Base-by-base conservation (phyloP, 2,797 vertebrate genomes). In the Malurus splendens region DNA sequence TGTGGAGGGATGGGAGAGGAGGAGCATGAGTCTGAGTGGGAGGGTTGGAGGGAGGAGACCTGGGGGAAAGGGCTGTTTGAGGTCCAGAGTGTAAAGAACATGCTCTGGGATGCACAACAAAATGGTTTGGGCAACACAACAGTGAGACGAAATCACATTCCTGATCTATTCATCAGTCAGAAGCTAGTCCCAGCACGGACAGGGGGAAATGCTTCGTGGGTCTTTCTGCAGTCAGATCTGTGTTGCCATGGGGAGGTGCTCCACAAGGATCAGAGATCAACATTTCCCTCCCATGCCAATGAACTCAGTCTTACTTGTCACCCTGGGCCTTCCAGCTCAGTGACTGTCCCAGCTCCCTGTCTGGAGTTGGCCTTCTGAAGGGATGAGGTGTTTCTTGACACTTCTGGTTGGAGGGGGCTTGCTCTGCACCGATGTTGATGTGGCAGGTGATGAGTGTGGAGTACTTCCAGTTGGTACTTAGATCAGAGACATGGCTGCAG, bases 111-210 rank as follows among this genome's bases (percentile, higher is more conserved):
- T 57, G 32, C 51, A 22, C 30, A 74, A 20, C n/a, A 57, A 27
- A 82, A 82, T 38, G 20, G 4, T 67, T 32, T 87, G n/a, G 47
- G 47, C 28, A 54, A 44, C 1, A 2, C 8, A 7, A 13, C 54
- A 59, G 32, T 14, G 32, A 80, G 32, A 79, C 14, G 27, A 89
- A 71, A 54, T 60, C 14, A 11, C 45, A 23, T 42, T 66, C 12
- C 39, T 33, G 7, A 59, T 57, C 60, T 80, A 23, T n/a, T 12
- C 25, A 32, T 54, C 38, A 64, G 20, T 81, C 10, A 64, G 68
- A 57, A 47, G 54, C 19, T 13, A 2, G 3, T 36, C 42, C 50
- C 28, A 64, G 30, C 27, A 42, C 0, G 0, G 27, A 57, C 20
- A 75, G 50, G 51, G 23, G 27, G 25, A 80, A 67, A 41, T 28